These are phyloP conservation scores for Thymelicus sylvestris DNA, from an alignment of 2,888 invertebrate species.

Conservation along the genomic window DNA sequence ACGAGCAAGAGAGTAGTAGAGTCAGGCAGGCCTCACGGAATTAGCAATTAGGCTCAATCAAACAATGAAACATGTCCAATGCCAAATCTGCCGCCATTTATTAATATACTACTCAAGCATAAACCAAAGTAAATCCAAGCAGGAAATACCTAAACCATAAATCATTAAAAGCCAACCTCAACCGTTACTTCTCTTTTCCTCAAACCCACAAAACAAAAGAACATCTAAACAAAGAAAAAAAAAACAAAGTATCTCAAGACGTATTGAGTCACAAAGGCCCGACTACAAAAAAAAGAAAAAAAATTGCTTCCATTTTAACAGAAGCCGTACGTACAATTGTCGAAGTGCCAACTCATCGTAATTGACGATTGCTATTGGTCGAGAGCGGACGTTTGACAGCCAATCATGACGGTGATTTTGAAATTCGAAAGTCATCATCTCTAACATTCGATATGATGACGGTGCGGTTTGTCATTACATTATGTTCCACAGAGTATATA, in stretches of 20 bases:
- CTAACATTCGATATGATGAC: conserved; percentile 79
- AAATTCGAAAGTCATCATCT: conserved; percentile 80
- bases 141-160: conserved; percentile 1
- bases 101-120: too few species aligned
- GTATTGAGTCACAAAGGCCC: conserved; percentile 1
- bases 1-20: too few species aligned
- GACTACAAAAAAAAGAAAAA: conserved; percentile 59
- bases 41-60: too few species aligned
- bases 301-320: conserved; percentile 75
- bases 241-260: neutral
- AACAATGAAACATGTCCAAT: too few species aligned
- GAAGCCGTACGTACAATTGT: conserved; percentile 79
- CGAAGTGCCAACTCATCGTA: conserved; percentile 76
- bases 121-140: neutral
- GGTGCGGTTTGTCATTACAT: conserved; percentile 39
- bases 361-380: conserved; percentile 82
- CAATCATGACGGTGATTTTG: conserved; percentile 73
- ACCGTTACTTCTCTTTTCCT: too few species aligned
- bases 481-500: conserved; percentile 38
- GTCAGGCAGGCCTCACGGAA: too few species aligned
- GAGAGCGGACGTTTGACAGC: conserved; percentile 77
- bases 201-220: neutral
- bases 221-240: neutral
- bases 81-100: too few species aligned
- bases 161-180: neutral